Evolutionary conservation across 1,140 invertebrate genomes (phyloP), one percentile per base, ranked within the genome.

Genomic region (Helicorthomorpha holstii): DNA sequence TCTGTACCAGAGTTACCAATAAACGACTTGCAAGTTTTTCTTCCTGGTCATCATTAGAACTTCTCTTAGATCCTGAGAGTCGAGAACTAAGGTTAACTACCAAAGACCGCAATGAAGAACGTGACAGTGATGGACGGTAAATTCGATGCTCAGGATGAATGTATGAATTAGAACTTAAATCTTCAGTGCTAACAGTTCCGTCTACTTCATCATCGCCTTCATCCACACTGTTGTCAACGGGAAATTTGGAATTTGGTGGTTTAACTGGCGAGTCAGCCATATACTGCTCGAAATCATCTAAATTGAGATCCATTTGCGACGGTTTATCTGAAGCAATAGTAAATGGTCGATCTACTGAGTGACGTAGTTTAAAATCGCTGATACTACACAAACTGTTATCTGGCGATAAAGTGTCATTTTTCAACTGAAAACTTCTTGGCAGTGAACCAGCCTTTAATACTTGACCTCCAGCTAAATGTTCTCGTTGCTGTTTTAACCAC

Each of bases 91-190:
- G 67, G 49, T 59, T 68, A 1, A 63, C 59, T 34, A 73, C 61
- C 16, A 73, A 64, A 44, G 65, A 63, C 54, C 64, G 66, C 12
- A 74, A 57, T 1, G 69, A 64, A 27, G 66, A 64, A 58, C 64
- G 69, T 25, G 68, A 66, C 2, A 67, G 56, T 38, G 61, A 74
- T 1, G 76, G 71, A 54, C 78, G 74, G 57, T 85, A 84, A 55
- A 85, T 82, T 65, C 80, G 82, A 58, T 83, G 79, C 60, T 83
- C 80, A 0, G 82, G 81, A 62, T 83, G 81, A 51, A 82, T 73
- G 57, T 76, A 75, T 43, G 68, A 51, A 48, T 67, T 65, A 34
- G 7, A 7, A 22, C 19, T 29, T 21, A 52, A 47, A 51, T 58
- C 58, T 42, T 67, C 68, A 38, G 64, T 66, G 55, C 64, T 71